Evolutionary conservation across 2,888 invertebrate species (phyloP).

Genomic region (Cancer borealis): DNA sequence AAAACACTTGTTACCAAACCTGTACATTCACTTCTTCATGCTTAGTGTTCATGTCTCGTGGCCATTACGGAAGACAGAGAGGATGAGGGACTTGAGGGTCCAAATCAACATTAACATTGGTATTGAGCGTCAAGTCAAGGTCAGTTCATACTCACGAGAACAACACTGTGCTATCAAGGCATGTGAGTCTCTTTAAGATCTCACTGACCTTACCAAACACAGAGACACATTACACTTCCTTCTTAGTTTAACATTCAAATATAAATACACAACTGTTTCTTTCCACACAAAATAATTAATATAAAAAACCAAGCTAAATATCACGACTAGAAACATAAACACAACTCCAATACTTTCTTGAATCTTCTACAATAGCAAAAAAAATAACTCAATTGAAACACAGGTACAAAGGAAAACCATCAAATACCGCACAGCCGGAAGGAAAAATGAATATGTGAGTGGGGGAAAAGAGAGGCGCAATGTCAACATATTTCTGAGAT

Average conservation of each 20-base stretch:
- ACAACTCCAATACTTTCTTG: not conserved
- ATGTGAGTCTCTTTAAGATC: not conserved
- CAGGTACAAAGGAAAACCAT: not conserved
- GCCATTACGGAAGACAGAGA: not conserved
- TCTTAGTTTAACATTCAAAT: not conserved
- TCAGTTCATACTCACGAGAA: not conserved
- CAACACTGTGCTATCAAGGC: not conserved
- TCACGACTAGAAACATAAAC: not conserved
- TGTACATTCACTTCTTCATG: not conserved
- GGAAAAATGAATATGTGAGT: not conserved
- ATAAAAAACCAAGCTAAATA: no score
- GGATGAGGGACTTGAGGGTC: not conserved
- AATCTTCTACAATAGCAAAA: not conserved
- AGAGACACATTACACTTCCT: not conserved
- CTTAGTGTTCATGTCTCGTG: not conserved
- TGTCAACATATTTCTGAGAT: slow-evolving; percentile 2
- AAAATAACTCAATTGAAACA: not conserved
- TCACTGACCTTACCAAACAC: not conserved
- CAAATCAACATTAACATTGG: not conserved
- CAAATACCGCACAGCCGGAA: not conserved
- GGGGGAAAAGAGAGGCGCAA: not conserved
- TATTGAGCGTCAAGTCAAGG: not conserved
- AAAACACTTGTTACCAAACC: not conserved
- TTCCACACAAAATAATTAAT: not conserved
- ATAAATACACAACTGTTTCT: not conserved